Conservation (phyloP, 1,140 invertebrate genomes). For the Nasonia vitripennis region DNA sequence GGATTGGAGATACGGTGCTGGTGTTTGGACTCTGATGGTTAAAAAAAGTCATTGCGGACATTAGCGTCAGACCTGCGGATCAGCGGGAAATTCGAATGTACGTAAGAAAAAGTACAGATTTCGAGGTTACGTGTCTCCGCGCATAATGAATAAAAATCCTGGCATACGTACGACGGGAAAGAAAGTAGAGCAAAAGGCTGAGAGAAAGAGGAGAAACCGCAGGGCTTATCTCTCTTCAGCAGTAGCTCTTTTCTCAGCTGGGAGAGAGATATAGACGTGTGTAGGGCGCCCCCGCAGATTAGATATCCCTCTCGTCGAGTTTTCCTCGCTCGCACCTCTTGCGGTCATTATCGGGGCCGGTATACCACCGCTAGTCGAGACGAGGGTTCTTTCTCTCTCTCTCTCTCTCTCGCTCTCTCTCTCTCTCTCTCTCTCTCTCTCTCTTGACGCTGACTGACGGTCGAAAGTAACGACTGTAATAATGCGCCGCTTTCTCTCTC, state of each 20-base stretch:
- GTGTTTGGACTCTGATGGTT: too few relatives aligned
- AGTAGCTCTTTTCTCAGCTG: neutral
- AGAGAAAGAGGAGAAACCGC: neutral
- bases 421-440: neutral
- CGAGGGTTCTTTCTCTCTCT: slow-evolving; percentile 9
- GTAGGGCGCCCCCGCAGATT: neutral
- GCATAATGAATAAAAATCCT: neutral
- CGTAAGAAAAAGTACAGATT: too few relatives aligned
- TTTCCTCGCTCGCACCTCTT: neutral
- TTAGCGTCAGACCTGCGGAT: too few relatives aligned
- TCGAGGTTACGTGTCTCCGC: too few relatives aligned
- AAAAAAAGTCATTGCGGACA: too few relatives aligned
- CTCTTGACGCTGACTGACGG: neutral
- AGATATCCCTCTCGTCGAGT: neutral
- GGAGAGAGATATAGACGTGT: neutral
- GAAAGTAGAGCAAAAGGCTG: neutral
- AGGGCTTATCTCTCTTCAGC: neutral
- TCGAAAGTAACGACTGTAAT: slow-evolving; percentile 15
- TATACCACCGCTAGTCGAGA: neutral
- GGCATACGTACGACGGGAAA: neutral
- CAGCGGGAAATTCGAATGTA: too few relatives aligned
- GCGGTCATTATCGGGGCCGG: neutral
- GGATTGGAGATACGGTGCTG: too few relatives aligned
- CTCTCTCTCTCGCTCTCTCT: too few relatives aligned
- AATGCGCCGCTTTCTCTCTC: neutral